phyloP scores from a whole-genome alignment of 2,888 invertebrate species.

The Drosophila greeni region DNA sequence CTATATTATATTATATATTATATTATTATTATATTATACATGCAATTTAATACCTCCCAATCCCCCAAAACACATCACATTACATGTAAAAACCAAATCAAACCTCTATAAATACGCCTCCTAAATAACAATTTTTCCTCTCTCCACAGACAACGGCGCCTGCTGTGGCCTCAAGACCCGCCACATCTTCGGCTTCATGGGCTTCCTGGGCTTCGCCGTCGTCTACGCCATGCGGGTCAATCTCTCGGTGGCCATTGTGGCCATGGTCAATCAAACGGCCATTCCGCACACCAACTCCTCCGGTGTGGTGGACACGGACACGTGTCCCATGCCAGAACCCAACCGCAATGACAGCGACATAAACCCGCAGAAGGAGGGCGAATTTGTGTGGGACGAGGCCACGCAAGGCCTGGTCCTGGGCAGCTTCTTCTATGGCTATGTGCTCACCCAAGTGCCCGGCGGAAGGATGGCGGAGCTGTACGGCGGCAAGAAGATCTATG shows the following conservation, averaged over 20 bases:
- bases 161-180: slow-evolving; percentile 81
- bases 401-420: slow-evolving; percentile 90
- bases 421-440: slow-evolving; percentile 91
- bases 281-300: slow-evolving; percentile 80
- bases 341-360: slow-evolving; percentile 53
- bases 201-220: slow-evolving; percentile 92
- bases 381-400: slow-evolving; percentile 88
- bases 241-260: slow-evolving; percentile 95
- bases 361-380: slow-evolving; percentile 80
- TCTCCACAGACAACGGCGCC: background rate
- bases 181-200: slow-evolving; percentile 88
- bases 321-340: slow-evolving; percentile 79
- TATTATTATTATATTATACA: too few relatives aligned
- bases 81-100: background rate
- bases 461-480: slow-evolving; percentile 90
- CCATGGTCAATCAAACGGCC: slow-evolving; percentile 91
- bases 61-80: background rate
- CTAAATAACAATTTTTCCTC: slow-evolving; percentile 13
- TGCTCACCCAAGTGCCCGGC: slow-evolving; percentile 88
- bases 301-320: slow-evolving; percentile 80
- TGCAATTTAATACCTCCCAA: too few relatives aligned
- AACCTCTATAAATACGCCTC: slow-evolving; percentile 28
- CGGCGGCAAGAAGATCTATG: slow-evolving; percentile 93
- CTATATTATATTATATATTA: too few relatives aligned
- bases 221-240: slow-evolving; percentile 95